Evolutionary conservation across 2,888 invertebrate species (phyloP).

Genomic region (Endomychus coccineus): DNA sequence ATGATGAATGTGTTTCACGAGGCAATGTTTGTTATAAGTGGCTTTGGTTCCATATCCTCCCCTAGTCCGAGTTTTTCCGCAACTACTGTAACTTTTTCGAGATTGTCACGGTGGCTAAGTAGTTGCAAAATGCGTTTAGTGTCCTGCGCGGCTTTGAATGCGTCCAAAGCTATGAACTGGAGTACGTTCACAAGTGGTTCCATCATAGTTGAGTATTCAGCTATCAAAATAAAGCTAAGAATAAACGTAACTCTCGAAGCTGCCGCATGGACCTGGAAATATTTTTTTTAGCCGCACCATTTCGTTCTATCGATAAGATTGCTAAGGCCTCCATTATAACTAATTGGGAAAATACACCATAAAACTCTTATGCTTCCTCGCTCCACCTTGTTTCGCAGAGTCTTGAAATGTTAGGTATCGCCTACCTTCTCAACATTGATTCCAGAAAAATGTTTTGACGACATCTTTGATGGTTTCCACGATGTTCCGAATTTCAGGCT

Average conservation of each 20-base stretch:
- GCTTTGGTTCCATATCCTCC: no score
- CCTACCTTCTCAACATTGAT: constrained; percentile 23
- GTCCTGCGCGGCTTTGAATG: constrained; percentile 12
- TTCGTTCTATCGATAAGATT: constrained; percentile 21
- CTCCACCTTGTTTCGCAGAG: constrained; percentile 25
- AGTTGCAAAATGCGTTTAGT: constrained; percentile 14
- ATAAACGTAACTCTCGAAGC: constrained; percentile 19
- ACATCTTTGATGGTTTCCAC: constrained; percentile 24
- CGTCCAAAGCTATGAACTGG: constrained; percentile 25
- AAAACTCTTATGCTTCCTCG: constrained; percentile 22
- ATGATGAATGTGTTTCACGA: no score
- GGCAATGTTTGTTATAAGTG: no score
- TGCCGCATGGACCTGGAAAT: constrained; percentile 18
- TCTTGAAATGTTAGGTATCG: constrained; percentile 24
- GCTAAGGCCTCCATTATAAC: constrained; percentile 21
- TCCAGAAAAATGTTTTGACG: constrained; percentile 23
- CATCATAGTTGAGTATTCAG: constrained; percentile 27
- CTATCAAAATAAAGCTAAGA: constrained; percentile 24
- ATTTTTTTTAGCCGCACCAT: background rate
- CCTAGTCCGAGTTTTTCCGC: no score
- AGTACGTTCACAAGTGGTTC: constrained; percentile 27
- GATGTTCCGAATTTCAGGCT: constrained; percentile 25
- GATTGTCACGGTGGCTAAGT: constrained; percentile 9
- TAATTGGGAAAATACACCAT: constrained; percentile 24
- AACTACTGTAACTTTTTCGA: constrained; percentile 23